These are phyloP conservation scores for Ceratina japonica DNA, from an alignment of 1,140 invertebrate species.

Conservation along the genomic window DNA sequence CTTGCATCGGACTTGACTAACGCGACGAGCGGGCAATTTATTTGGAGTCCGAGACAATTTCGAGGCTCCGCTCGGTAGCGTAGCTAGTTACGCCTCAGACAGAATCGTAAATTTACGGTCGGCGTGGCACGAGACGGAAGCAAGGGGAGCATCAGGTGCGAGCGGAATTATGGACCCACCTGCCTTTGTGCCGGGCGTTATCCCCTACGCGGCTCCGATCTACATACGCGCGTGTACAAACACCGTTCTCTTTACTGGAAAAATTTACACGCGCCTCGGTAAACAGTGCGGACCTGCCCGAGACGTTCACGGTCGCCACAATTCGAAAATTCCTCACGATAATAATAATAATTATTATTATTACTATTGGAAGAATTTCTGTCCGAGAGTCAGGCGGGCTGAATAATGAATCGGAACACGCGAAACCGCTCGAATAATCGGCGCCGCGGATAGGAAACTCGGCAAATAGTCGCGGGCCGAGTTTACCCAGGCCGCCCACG, in stretches of 20 bases:
- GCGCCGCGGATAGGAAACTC: not conserved
- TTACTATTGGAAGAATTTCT: too few relatives aligned
- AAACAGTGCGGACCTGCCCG: too few relatives aligned
- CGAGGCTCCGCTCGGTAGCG: not conserved
- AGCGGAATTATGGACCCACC: conserved; percentile 65
- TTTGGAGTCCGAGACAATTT: too few relatives aligned
- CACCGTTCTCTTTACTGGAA: not conserved
- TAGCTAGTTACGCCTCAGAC: conserved; percentile 55
- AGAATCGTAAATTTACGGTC: conserved; percentile 72
- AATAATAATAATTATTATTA: too few relatives aligned
- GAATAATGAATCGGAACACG: not conserved
- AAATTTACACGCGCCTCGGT: not conserved
- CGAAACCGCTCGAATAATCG: not conserved
- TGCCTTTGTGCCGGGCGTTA: conserved; percentile 52
- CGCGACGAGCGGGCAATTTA: too few relatives aligned
- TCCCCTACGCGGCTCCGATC: conserved; percentile 22
- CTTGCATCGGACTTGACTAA: too few relatives aligned
- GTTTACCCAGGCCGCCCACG: not conserved
- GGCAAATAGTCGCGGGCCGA: conserved; percentile 2
- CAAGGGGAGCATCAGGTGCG: conserved; percentile 68
- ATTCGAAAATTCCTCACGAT: too few relatives aligned
- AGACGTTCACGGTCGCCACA: too few relatives aligned
- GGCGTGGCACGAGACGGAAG: conserved; percentile 68
- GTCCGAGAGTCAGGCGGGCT: not conserved
- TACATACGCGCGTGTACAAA: conserved; percentile 4